Evolutionary conservation across 2,797 vertebrate species (phyloP).

Genomic region (Aldrovandia affinis): DNA sequence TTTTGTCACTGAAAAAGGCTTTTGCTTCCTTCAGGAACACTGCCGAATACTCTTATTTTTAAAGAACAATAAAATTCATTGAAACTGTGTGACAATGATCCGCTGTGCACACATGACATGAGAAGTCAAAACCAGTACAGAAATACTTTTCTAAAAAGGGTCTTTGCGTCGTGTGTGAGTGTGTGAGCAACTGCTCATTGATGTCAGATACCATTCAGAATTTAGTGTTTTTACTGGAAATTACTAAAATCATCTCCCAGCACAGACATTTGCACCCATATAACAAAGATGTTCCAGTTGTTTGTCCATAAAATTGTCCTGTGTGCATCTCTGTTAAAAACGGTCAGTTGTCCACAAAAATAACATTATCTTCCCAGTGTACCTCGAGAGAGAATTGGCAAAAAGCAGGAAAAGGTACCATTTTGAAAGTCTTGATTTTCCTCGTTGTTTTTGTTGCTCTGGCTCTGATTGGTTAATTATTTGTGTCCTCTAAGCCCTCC

Average conservation of each 20-base stretch:
- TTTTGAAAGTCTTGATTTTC: slow-evolving; percentile 38
- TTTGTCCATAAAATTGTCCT: neutral
- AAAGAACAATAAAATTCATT: slow-evolving; percentile 5
- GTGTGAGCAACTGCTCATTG: neutral
- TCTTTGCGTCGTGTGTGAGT: too few relatives aligned
- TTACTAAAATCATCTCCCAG: slow-evolving; percentile 31
- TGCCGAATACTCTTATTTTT: neutral
- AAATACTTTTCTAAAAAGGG: too few relatives aligned
- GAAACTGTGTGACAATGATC: neutral
- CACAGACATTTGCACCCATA: neutral
- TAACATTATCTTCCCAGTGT: slow-evolving; percentile 33
- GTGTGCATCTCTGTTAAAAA: slow-evolving; percentile 16
- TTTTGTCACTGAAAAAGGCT: slow-evolving; percentile 1
- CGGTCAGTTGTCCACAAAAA: neutral
- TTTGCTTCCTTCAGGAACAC: neutral
- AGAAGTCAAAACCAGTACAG: neutral
- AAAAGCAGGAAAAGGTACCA: slow-evolving; percentile 49
- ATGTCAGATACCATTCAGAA: slow-evolving; percentile 42
- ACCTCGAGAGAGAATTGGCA: slow-evolving; percentile 45
- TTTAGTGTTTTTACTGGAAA: neutral
- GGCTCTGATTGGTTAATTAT: neutral
- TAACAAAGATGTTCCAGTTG: neutral
- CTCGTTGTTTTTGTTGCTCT: slow-evolving; percentile 30
- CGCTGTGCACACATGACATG: neutral
- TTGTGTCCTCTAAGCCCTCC: neutral